phyloP scores from a whole-genome alignment of 2,113 vertebrate genomes.

The Mustela nigripes region DNA sequence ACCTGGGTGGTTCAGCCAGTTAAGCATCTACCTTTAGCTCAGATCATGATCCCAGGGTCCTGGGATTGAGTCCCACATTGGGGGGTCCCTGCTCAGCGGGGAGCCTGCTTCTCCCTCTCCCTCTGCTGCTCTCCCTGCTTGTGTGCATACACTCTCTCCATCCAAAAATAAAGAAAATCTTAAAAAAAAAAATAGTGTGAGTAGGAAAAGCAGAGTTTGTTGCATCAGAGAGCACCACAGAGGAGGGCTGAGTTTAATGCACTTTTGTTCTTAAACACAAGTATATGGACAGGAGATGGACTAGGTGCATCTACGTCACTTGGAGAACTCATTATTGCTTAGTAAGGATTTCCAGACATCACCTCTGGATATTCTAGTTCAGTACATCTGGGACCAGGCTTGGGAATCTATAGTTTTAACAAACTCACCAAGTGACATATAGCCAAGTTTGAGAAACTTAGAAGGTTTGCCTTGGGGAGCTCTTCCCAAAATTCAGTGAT shows the following conservation, averaged over 20 bases:
- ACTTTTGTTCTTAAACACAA: not conserved
- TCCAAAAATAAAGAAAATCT: too few relatives aligned
- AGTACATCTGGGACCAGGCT: not conserved
- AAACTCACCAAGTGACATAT: not conserved
- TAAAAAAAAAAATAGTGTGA: not conserved
- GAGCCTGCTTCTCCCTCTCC: too few relatives aligned
- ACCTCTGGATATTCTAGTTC: not conserved
- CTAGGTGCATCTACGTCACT: not conserved
- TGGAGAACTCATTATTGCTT: not conserved
- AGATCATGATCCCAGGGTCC: not conserved
- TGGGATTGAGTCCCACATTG: not conserved
- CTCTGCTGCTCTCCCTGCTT: too few relatives aligned
- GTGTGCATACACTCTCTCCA: too few relatives aligned
- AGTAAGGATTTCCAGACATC: not conserved
- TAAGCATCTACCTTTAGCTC: not conserved
- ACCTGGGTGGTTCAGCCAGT: not conserved
- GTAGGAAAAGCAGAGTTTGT: not conserved
- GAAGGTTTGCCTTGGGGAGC: not conserved
- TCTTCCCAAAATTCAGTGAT: constrained; percentile 9
- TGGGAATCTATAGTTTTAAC: not conserved
- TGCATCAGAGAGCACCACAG: not conserved
- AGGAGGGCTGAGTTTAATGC: not conserved
- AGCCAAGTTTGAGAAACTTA: not conserved
- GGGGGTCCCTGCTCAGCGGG: too few relatives aligned
- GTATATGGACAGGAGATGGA: not conserved